Conservation (phyloP, 2,797 vertebrate species). For the Crocodylus rhombifer region DNA sequence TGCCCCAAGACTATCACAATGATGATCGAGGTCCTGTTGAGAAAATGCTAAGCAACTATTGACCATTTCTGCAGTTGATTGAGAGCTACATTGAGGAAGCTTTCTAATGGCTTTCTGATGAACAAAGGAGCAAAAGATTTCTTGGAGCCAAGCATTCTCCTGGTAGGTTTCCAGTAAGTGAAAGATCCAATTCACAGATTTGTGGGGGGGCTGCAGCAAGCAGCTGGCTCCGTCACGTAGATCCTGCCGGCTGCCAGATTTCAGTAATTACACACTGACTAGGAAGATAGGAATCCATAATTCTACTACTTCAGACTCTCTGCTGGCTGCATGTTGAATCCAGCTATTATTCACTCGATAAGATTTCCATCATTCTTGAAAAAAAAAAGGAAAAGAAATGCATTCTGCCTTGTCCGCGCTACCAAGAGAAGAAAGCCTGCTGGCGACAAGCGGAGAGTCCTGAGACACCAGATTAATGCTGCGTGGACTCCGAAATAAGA, state of each 20-base stretch:
- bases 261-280: slow-evolving; percentile 36
- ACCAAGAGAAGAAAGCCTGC: background rate
- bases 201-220: background rate
- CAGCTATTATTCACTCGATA: slow-evolving; percentile 54
- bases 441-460: background rate
- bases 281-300: slow-evolving; percentile 57
- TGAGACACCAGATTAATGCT: slow-evolving; percentile 22
- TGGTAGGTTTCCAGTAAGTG: background rate
- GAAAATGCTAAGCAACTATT: slow-evolving; percentile 45
- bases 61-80: background rate
- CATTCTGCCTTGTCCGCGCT: background rate
- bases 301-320: background rate
- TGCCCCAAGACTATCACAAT: background rate
- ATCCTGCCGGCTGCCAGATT: slow-evolving; percentile 18
- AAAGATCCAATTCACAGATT: background rate
- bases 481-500: slow-evolving; percentile 44
- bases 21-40: slow-evolving; percentile 30
- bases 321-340: slow-evolving; percentile 40
- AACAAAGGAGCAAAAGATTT: slow-evolving; percentile 63
- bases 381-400: background rate
- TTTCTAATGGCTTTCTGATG: background rate
- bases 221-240: slow-evolving; percentile 5
- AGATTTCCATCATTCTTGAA: slow-evolving; percentile 32
- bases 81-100: background rate
- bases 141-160: slow-evolving; percentile 21